These are phyloP conservation scores for Stegodyphus mimosarum DNA, from an alignment of 1,140 invertebrate genomes.

Conservation along the genomic window DNA sequence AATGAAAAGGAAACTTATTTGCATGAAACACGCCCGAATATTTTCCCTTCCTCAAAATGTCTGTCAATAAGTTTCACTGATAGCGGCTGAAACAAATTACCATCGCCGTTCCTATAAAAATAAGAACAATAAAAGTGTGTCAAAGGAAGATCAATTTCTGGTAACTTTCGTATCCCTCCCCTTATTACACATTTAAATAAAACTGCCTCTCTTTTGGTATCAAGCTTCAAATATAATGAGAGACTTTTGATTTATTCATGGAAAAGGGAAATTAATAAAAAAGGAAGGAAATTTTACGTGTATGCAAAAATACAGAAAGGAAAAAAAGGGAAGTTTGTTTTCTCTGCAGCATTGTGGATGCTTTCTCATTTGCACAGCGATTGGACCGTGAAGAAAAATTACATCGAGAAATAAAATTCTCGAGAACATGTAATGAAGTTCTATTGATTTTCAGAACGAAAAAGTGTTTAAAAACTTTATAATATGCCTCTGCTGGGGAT, in stretches of 20 bases:
- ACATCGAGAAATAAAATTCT: not conserved
- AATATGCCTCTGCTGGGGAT: not conserved
- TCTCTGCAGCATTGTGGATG: constrained; percentile 11
- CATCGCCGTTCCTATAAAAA: constrained; percentile 15
- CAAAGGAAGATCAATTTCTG: constrained; percentile 36
- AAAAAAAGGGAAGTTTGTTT: constrained; percentile 19
- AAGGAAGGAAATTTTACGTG: not conserved
- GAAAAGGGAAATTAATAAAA: not conserved
- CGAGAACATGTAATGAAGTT: constrained; percentile 27
- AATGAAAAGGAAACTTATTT: constrained; percentile 9
- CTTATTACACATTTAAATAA: constrained; percentile 18
- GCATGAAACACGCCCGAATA: constrained; percentile 28
- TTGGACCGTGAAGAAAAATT: constrained; percentile 13
- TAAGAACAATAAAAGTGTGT: constrained; percentile 41
- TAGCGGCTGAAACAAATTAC: constrained; percentile 37
- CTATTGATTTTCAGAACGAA: constrained; percentile 23
- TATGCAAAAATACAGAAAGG: not conserved
- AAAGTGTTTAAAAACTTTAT: constrained; percentile 28
- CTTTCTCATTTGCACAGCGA: constrained; percentile 32
- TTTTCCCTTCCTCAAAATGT: not conserved
- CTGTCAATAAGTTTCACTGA: constrained; percentile 44
- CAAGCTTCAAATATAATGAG: constrained; percentile 8
- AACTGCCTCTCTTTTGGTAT: not conserved
- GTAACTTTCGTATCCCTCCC: not conserved
- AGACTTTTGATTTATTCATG: constrained; percentile 25